These are phyloP conservation scores for Eremophila alpestris DNA, from an alignment of 2,797 vertebrate genomes.

Conservation along the genomic window DNA sequence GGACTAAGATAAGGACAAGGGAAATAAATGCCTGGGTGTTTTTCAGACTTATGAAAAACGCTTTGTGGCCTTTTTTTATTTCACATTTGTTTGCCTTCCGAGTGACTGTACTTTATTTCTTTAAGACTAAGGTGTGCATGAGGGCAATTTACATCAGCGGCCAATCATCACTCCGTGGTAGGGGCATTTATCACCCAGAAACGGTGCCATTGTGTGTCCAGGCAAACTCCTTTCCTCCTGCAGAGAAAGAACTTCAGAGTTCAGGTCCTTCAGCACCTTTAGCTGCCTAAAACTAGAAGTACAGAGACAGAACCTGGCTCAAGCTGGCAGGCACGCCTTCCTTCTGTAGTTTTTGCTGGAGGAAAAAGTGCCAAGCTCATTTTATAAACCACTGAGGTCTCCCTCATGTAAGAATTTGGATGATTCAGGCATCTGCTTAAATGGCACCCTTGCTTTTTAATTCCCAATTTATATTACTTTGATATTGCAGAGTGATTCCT, in stretches of 20 bases:
- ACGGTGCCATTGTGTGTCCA: background rate
- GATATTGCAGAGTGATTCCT: constrained; percentile 25
- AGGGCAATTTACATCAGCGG: constrained; percentile 54
- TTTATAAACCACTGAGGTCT: background rate
- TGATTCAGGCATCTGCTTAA: constrained; percentile 15
- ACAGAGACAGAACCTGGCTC: background rate
- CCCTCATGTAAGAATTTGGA: background rate
- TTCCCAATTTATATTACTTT: constrained; percentile 47
- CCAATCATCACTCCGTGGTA: constrained; percentile 22
- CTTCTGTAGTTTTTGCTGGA: background rate
- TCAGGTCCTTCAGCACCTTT: background rate
- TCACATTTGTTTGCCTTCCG: constrained; percentile 54
- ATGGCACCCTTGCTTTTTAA: constrained; percentile 20
- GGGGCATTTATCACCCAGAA: constrained; percentile 32
- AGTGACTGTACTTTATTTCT: constrained; percentile 48
- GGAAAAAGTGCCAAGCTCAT: constrained; percentile 9
- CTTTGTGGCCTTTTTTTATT: constrained; percentile 41
- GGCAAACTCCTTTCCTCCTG: background rate
- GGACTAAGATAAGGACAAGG: constrained; percentile 78
- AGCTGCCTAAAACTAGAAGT: background rate
- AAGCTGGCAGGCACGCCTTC: background rate
- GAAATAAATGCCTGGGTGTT: constrained; percentile 71
- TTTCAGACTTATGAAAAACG: constrained; percentile 65
- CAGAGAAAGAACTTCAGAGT: background rate
- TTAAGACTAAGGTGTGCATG: constrained; percentile 34